A percentile compares a stretch with the other conserved stretches of the same genome.
These are phyloP conservation scores for Silurus asotus DNA, from an alignment of 2,113 vertebrate genomes.

Conservation along the genomic window DNA sequence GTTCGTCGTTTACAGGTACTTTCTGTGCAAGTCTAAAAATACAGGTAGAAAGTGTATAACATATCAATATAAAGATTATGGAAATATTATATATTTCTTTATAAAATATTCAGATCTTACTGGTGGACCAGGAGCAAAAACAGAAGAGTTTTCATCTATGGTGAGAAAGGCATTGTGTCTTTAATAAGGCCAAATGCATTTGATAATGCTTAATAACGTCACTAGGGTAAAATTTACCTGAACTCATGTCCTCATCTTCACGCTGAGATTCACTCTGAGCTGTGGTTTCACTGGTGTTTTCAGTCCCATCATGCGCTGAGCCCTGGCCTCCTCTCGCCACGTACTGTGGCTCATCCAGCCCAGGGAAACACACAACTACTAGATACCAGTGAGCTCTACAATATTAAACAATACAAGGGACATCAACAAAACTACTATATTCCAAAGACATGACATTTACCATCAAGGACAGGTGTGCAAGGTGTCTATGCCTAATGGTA, in stretches of 20 bases:
- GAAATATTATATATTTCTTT: background rate
- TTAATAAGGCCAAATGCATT: background rate
- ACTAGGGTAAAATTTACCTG: conserved; percentile 34
- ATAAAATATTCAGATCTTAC: conserved; percentile 55
- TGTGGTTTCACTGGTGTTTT: conserved; percentile 1
- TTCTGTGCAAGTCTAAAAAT: conserved; percentile 69
- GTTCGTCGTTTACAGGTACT: conserved; percentile 59
- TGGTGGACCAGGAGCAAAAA: conserved; percentile 48
- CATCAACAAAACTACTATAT: background rate
- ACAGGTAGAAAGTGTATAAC: background rate
- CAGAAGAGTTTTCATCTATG: conserved; percentile 38
- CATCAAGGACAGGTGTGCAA: no score
- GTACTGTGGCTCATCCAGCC: conserved; percentile 76
- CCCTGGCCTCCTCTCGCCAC: conserved; percentile 65
- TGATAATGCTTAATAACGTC: background rate
- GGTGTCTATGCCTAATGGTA: conserved; percentile 37
- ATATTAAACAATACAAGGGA: background rate
- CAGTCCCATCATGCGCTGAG: conserved; percentile 4
- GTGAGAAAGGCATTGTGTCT: background rate
- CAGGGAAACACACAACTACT: conserved; percentile 93
- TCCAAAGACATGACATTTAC: background rate
- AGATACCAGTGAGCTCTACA: conserved; percentile 96
- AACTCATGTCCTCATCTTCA: conserved; percentile 9
- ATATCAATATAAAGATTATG: background rate
- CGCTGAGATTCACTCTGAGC: conserved; percentile 31